Evolutionary conservation across 1,140 invertebrate species (phyloP).

Genomic region (Lanistes nyassanus): DNA sequence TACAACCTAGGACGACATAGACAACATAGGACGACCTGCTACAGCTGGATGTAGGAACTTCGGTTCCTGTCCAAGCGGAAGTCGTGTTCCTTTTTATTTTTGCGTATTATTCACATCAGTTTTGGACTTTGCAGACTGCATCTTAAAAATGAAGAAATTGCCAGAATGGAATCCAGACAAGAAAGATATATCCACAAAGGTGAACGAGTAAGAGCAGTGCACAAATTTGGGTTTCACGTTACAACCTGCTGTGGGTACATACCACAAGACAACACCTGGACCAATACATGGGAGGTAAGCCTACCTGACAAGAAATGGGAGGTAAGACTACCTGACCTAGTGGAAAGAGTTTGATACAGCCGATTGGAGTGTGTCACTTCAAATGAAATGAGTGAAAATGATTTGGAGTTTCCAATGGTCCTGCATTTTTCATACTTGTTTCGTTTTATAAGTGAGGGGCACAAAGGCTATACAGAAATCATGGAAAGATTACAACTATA

Average conservation of each 20-base stretch:
- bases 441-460: too few species aligned
- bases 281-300: slow-evolving; percentile 63
- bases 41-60: too few species aligned
- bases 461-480: too few species aligned
- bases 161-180: slow-evolving; percentile 33
- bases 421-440: too few species aligned
- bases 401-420: too few species aligned
- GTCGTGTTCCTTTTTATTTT: too few species aligned
- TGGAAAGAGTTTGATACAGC: too few species aligned
- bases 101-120: background rate
- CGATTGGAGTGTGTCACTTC: too few species aligned
- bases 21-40: too few species aligned
- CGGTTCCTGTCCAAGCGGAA: too few species aligned
- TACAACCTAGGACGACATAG: too few species aligned
- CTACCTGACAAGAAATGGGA: background rate
- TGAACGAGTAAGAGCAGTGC: slow-evolving; percentile 53
- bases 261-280: slow-evolving; percentile 59
- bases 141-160: slow-evolving; percentile 66
- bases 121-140: slow-evolving; percentile 65
- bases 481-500: background rate
- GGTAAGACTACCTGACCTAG: background rate
- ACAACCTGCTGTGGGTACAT: slow-evolving; percentile 63
- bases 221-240: slow-evolving; percentile 74
- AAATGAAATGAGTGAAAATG: too few species aligned
- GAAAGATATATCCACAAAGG: slow-evolving; percentile 49